Evolutionary conservation across 1,140 invertebrate genomes (phyloP).

Genomic region (Hyles euphorbiae): DNA sequence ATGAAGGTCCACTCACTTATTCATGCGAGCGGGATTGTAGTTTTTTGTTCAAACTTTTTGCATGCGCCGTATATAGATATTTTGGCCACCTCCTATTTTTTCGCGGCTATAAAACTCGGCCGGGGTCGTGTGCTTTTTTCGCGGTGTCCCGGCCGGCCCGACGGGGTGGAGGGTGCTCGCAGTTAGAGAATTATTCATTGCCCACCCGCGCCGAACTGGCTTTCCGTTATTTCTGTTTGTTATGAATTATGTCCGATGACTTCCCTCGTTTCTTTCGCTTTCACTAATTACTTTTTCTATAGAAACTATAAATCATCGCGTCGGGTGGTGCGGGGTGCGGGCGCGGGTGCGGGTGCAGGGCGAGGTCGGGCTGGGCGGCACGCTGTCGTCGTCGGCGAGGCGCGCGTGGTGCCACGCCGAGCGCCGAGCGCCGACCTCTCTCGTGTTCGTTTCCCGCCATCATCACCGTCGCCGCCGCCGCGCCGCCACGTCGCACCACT

Average conservation of each 20-base stretch:
- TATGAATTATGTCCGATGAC: constrained; percentile 73
- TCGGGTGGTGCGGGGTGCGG: not conserved
- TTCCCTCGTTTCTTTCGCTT: constrained; percentile 70
- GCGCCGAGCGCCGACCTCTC: not conserved
- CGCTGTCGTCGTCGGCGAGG: constrained; percentile 9
- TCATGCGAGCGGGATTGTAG: constrained; percentile 72
- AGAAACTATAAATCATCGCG: constrained; percentile 63
- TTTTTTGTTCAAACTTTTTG: constrained; percentile 63
- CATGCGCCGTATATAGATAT: constrained; percentile 70
- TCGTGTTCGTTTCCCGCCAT: too few relatives aligned
- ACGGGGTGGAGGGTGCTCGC: constrained; percentile 60
- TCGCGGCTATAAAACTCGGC: constrained; percentile 69
- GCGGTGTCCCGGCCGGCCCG: constrained; percentile 52
- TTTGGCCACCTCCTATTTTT: constrained; percentile 72
- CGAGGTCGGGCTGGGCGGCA: constrained; percentile 8
- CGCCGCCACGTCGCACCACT: constrained; percentile 1
- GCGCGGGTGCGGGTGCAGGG: not conserved
- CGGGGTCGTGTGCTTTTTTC: constrained; percentile 66
- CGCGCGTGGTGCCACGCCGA: constrained; percentile 7
- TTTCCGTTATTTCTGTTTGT: constrained; percentile 73
- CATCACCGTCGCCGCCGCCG: not conserved
- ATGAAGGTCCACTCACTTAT: constrained; percentile 72
- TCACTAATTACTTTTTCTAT: constrained; percentile 71
- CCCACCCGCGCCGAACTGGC: constrained; percentile 67
- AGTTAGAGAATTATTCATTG: constrained; percentile 74